Evolutionary conservation across 2,888 invertebrate species (phyloP), one percentile per base, ranked within the genome.

Genomic region (Scaeva pyrastri): DNA sequence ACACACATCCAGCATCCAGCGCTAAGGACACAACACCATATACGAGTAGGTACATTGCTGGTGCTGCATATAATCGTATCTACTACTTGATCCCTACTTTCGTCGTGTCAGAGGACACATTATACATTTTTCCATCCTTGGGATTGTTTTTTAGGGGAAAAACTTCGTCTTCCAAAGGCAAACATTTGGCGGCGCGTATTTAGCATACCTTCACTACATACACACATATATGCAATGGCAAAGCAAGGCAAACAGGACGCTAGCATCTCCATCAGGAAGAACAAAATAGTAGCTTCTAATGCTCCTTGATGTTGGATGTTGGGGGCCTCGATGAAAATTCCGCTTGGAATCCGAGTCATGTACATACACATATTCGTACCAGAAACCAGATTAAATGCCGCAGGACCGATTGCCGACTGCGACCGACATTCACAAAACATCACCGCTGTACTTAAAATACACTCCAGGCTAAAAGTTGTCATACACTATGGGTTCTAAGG

Each of bases 401-500:
- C 39, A 85, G 76, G 84, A 68, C 72, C 75, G 55, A 66, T 80
- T 72, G 75, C 72, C 75, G 55, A 66, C 84, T 72, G 75, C 75
- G 60, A 85, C 75, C 83, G 77, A 83, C 73, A 68, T 77, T 48
- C 60, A 19, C 45, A 52, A 36, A 48, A 55, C 10, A 68, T 56
- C 64, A 60, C 71, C 23, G 23, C 48, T 31, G 12, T 66, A 56
- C 55, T 72, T 21, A 31, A 26, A 21, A 48, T 70, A 85, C 81
- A 85, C 73, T 81, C 76, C 68, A 43, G 81, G 73, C 70, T 0
- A 68, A 64, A 85, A 77, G 81, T 80, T 85, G 80, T 85, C 78
- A 26, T 64, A 52, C 77, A 68, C 60, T 41, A 21, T 39, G 26
- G 19, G 31, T 55, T 64, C 26, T 56, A 55, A 66, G 52, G 55